These are phyloP conservation scores for Toxotes chatareus DNA, from an alignment of 2,113 vertebrate genomes.

Conservation along the genomic window DNA sequence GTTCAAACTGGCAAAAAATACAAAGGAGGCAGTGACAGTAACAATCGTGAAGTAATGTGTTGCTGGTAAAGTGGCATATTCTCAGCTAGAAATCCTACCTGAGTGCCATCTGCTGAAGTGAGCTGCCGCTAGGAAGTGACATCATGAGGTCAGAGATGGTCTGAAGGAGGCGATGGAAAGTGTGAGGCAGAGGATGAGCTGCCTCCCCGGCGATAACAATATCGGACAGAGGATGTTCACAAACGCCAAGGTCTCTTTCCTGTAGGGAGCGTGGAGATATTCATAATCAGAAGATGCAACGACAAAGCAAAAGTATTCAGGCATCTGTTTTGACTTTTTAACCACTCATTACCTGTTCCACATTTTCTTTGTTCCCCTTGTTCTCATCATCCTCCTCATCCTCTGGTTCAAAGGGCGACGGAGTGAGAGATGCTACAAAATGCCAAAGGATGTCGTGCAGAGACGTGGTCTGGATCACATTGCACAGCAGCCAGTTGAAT, in stretches of 20 bases:
- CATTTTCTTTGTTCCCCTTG: constrained; percentile 94
- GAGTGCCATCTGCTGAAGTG: constrained; percentile 98
- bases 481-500: constrained; percentile 99
- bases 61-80: not conserved
- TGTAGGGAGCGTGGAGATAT: constrained; percentile 52
- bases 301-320: not conserved
- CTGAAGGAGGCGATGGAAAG: constrained; percentile 97
- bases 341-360: constrained; percentile 88
- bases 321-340: not conserved
- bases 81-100: constrained; percentile 81
- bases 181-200: constrained; percentile 96
- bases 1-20: not conserved
- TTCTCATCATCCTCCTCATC: constrained; percentile 98
- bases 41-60: not conserved
- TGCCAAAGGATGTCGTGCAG: constrained; percentile 99
- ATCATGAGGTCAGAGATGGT: constrained; percentile 99
- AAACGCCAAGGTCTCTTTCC: constrained; percentile 97
- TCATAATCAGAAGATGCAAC: not conserved
- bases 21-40: not conserved
- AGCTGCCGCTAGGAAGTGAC: constrained; percentile 97
- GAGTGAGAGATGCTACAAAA: constrained; percentile 97
- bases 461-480: constrained; percentile 98
- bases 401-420: constrained; percentile 93
- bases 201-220: constrained; percentile 99
- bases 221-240: constrained; percentile 97